These are phyloP conservation scores for Apamea monoglypha DNA, from an alignment of 2,888 invertebrate species.

Conservation along the genomic window DNA sequence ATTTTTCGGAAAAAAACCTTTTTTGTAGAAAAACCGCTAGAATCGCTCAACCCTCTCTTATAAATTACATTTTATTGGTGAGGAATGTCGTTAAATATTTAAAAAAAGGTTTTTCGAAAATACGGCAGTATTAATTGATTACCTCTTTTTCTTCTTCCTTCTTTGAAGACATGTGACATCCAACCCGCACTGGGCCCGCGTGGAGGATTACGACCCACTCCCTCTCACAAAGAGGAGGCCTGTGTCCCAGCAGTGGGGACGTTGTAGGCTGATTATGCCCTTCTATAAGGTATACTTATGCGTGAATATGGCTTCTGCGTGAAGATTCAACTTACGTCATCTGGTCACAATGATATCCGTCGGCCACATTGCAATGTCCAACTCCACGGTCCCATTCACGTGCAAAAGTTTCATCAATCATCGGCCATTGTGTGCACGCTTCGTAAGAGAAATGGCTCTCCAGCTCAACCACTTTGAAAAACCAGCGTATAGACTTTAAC, in stretches of 20 bases:
- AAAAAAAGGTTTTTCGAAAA: not conserved
- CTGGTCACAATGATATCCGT: slow-evolving; percentile 24
- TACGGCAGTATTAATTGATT: not conserved
- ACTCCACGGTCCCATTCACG: slow-evolving; percentile 40
- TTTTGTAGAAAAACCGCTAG: not conserved
- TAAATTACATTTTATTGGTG: not conserved
- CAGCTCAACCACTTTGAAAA: slow-evolving; percentile 23
- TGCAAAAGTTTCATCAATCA: slow-evolving; percentile 58
- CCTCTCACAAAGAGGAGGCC: too few species aligned
- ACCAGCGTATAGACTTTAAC: slow-evolving; percentile 7
- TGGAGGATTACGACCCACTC: too few species aligned
- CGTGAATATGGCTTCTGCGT: not conserved
- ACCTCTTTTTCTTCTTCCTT: too few species aligned
- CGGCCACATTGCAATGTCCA: slow-evolving; percentile 22
- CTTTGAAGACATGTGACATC: too few species aligned
- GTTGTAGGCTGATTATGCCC: too few species aligned
- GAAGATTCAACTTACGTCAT: slow-evolving; percentile 21
- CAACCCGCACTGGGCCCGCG: too few species aligned
- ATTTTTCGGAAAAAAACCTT: not conserved
- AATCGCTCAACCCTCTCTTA: not conserved
- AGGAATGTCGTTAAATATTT: not conserved
- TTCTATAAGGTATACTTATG: not conserved
- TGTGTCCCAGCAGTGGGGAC: too few species aligned
- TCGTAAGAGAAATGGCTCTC: slow-evolving; percentile 31
- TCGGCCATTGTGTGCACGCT: slow-evolving; percentile 51